These are phyloP conservation scores for Micoletzkya japonica DNA, from an alignment of 2,888 invertebrate genomes.

Conservation along the genomic window DNA sequence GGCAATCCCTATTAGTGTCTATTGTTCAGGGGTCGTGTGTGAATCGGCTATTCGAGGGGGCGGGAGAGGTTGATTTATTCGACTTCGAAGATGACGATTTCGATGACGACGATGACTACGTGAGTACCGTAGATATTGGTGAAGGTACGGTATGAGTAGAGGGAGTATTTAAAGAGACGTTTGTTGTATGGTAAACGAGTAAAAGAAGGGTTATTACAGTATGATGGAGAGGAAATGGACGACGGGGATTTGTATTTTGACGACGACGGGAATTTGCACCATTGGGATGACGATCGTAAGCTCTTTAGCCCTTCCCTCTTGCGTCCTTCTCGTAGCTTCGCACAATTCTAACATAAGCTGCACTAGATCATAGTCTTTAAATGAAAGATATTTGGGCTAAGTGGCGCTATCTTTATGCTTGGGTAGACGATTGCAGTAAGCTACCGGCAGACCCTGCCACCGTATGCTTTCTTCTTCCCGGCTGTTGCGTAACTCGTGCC, in stretches of 20 bases:
- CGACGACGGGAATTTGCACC: background rate
- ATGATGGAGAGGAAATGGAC: background rate
- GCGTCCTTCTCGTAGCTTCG: too few species aligned
- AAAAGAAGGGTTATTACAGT: background rate
- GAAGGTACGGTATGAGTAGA: too few species aligned
- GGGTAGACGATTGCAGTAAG: too few species aligned
- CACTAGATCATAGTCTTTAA: too few species aligned
- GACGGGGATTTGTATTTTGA: background rate
- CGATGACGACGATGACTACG: background rate
- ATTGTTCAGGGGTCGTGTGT: slow-evolving; percentile 8
- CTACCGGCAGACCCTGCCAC: too few species aligned
- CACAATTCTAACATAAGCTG: too few species aligned
- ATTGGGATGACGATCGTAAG: background rate
- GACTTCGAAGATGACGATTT: background rate
- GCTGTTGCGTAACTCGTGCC: too few species aligned
- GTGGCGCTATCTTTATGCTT: too few species aligned
- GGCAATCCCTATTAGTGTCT: background rate
- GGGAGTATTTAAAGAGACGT: background rate
- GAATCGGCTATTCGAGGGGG: slow-evolving; percentile 26
- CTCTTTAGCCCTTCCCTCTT: background rate
- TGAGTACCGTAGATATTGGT: too few species aligned
- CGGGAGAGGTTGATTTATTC: background rate
- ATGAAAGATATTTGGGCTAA: too few species aligned
- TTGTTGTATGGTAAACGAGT: background rate
- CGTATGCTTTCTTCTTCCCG: too few species aligned